These are phyloP conservation scores for Neria commutata DNA, from an alignment of 2,888 invertebrate species.

Conservation along the genomic window DNA sequence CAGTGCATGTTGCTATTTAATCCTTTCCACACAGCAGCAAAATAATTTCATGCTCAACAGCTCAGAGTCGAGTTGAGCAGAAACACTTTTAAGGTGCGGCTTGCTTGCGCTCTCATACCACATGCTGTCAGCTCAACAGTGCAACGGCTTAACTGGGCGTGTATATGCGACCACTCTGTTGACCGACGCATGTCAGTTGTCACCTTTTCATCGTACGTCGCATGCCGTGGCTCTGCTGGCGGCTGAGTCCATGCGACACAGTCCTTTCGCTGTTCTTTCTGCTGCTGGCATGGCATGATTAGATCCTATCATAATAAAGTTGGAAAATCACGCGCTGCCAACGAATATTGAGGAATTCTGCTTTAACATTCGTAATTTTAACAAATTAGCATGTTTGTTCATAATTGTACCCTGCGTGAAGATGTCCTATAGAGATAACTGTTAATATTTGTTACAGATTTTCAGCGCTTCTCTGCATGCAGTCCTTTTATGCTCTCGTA, in stretches of 20 bases:
- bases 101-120: neutral
- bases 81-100: neutral
- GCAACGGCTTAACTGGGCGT: too few species aligned
- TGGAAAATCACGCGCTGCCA: conserved; percentile 51
- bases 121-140: too few species aligned
- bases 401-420: conserved; percentile 55
- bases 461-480: conserved; percentile 23
- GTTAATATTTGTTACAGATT: conserved; percentile 54
- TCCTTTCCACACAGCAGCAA: conserved; percentile 14
- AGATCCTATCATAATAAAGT: conserved; percentile 36
- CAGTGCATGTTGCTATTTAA: conserved; percentile 15
- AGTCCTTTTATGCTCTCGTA: conserved; percentile 15
- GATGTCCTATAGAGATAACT: conserved; percentile 57
- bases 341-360: conserved; percentile 57
- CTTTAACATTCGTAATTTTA: conserved; percentile 42
- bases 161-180: neutral
- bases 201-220: neutral
- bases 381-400: conserved; percentile 57
- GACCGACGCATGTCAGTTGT: conserved; percentile 13
- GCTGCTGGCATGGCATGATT: conserved; percentile 19
- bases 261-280: neutral
- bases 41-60: neutral
- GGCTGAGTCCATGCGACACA: neutral
- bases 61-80: neutral
- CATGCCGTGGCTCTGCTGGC: neutral